Evolutionary conservation across 2,797 vertebrate genomes (phyloP).

Genomic region (Leuciscus waleckii): DNA sequence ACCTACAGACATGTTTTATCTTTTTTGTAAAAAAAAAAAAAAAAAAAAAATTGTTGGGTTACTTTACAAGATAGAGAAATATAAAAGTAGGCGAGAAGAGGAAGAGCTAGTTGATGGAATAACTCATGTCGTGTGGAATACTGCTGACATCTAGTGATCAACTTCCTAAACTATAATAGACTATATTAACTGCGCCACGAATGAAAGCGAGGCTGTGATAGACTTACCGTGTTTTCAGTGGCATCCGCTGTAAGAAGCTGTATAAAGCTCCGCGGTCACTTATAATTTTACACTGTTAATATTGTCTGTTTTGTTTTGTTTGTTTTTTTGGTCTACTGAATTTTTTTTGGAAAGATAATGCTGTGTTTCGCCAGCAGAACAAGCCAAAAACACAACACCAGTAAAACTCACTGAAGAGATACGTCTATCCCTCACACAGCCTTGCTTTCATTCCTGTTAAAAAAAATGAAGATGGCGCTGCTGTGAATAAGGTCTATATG

Average conservation of each 20-base stretch:
- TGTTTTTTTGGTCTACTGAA: background rate
- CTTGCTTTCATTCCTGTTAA: too few relatives aligned
- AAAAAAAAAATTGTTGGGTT: too few relatives aligned
- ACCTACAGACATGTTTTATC: background rate
- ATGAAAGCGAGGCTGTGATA: background rate
- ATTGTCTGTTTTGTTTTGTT: too few relatives aligned
- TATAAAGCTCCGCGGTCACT: background rate
- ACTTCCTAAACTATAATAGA: background rate
- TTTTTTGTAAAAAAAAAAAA: background rate
- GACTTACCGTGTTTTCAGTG: background rate
- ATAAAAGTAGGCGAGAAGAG: background rate
- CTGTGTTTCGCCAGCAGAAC: background rate
- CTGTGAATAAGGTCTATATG: background rate
- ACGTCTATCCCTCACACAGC: too few relatives aligned
- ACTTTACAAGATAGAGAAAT: background rate
- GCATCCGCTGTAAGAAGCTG: background rate
- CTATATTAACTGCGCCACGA: background rate
- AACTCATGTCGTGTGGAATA: background rate
- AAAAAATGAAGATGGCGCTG: background rate
- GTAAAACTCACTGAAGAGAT: too few relatives aligned
- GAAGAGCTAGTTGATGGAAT: background rate
- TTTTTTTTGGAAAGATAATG: background rate
- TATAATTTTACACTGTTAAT: background rate
- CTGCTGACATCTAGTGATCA: constrained; percentile 50
- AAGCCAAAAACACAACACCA: background rate